Base-by-base conservation (phyloP, 1,140 invertebrate species). In the Atopsyche davidsoni region DNA sequence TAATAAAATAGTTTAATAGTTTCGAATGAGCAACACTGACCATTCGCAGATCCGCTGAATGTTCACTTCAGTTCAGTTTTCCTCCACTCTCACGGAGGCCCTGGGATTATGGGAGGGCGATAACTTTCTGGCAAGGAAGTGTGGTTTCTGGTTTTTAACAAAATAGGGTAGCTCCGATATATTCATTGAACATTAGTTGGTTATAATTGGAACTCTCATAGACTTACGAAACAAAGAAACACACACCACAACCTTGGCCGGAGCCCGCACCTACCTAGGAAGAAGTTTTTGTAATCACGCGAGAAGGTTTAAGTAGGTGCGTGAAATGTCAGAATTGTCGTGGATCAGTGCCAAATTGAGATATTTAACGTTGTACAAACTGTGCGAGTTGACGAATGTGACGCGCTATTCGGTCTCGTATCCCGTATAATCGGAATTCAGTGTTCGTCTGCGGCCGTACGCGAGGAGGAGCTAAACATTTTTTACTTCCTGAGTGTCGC, bases 291-390 rank as follows among this genome's bases (percentile, higher is more conserved):
- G 47, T 49, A 24, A 51, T 51, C 48, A 51, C 48, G 41, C 40
- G 32, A 51, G 40, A 23, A 42, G 47, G 31, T 49, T 41, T 49
- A 17, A 21, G 25, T 44, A 44, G 48, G 19, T 51, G 40, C 48
- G 48, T 51, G 48, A 51, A 51, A 51, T 51, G 48, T 51, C 48
- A 51, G 22, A 51, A 44, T 51, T 44, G 41, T 23, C 34, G 41
- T 51, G 48, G 48, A 51, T 25, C 40, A 35, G 28, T 44, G 48
- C 48, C 48, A 51, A 51, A 51, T 44, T 51, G 22, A 51, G 34
- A 44, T 51, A 51, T 51, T 44, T 48, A 34, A 40, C 46, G 36
- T 48, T 34, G 39, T 34, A 49, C 47, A 42, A 25, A 42, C 47
- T 42, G 24, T 34, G 25, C 19, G 38, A 34, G 4, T 42, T 31